These are phyloP conservation scores for Xyrauchen texanus DNA, from an alignment of 2,113 vertebrate species.

Conservation along the genomic window DNA sequence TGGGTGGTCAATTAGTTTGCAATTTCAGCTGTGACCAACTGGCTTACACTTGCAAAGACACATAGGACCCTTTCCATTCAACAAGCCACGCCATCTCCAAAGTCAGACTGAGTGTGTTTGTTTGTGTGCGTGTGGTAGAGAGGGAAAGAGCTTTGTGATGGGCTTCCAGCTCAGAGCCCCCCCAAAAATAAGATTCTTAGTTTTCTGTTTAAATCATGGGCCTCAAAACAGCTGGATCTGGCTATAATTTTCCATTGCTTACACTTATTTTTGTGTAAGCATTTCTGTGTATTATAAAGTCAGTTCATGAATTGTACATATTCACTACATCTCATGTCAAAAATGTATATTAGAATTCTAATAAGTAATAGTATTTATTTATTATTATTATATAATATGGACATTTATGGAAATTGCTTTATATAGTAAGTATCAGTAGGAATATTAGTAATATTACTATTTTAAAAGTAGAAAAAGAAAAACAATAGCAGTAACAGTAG, in stretches of 20 bases:
- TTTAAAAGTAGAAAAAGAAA: too few relatives aligned
- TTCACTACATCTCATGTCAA: too few relatives aligned
- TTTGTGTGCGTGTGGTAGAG: slow-evolving; percentile 29
- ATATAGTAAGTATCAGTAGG: too few relatives aligned
- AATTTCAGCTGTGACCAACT: slow-evolving; percentile 52
- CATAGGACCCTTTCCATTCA: slow-evolving; percentile 41
- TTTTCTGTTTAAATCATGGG: slow-evolving; percentile 41
- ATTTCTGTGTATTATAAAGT: not conserved
- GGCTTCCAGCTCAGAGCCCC: slow-evolving; percentile 11
- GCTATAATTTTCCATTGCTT: slow-evolving; percentile 39
- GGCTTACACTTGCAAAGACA: slow-evolving; percentile 32
- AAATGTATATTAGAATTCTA: too few relatives aligned
- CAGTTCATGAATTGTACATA: too few relatives aligned
- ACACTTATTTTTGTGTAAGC: not conserved
- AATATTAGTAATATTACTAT: too few relatives aligned
- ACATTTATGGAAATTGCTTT: too few relatives aligned
- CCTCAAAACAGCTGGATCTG: slow-evolving; percentile 23
- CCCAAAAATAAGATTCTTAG: slow-evolving; percentile 15
- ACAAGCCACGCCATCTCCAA: slow-evolving; percentile 42
- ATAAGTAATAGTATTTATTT: too few relatives aligned
- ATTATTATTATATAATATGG: too few relatives aligned
- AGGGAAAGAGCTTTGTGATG: slow-evolving; percentile 26
- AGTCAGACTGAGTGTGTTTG: slow-evolving; percentile 20
- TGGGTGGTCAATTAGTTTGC: slow-evolving; percentile 58
- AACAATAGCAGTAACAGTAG: too few relatives aligned